Evolutionary conservation across 2,888 invertebrate species (phyloP), one percentile per base, ranked within the genome.

Genomic region (Xestia c-nigrum): DNA sequence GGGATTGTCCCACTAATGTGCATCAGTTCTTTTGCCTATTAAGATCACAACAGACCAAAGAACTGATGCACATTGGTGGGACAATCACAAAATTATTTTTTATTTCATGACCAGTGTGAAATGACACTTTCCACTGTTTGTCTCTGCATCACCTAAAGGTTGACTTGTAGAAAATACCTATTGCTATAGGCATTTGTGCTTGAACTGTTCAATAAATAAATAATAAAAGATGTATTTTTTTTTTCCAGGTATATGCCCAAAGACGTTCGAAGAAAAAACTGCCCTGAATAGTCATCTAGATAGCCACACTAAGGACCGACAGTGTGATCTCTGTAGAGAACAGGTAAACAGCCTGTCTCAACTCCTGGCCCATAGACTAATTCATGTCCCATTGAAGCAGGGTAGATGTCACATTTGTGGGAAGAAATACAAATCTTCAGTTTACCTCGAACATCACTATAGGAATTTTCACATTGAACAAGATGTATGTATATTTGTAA

Each of bases 391-490:
- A 0, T 40, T 72, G 0, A 85, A 82, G 3, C 88, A 92, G 61
- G 74, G 84, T 10, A 80, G 69, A 47, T 95, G 95, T 76, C 93
- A 94, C 64, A 81, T 94, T 24, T 95, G 95, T 75, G 69, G 73
- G 3, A 90, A 89, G 76, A 80, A 77, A 50, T 91, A 80, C 74
- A 72, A 52, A 5, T 75, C 89, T 19, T 72, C 84, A 6, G 4
- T 80, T 0, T 83, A 89, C 57, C 81, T 95, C 79, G 94, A 95
- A 80, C 87, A 86, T 74, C 95, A 95, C 82, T 94, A 93, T 74
- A 89, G 91, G 69, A 91, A 82, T 69, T 31, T 78, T 6, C 94
- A 95, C 81, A 90, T 89, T 80, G 85, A 89, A 64, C 90, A 86
- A 70, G 91, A 92, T 88, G 94, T 93, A 89, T 81, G 90, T 43